Evolutionary conservation across 2,888 invertebrate species (phyloP).

Genomic region (Frankliniella fusca): DNA sequence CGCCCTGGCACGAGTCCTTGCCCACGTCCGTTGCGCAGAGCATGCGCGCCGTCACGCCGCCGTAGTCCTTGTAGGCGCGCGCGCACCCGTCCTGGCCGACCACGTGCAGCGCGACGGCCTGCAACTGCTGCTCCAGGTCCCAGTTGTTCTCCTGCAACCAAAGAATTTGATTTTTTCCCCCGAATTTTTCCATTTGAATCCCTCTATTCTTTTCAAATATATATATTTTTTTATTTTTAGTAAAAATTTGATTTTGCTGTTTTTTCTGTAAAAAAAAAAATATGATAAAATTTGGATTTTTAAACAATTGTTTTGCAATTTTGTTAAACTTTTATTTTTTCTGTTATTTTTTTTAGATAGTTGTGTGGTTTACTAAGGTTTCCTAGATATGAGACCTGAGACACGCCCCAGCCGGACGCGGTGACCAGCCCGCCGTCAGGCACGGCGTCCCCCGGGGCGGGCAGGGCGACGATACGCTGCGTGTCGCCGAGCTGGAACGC

Average conservation of each 20-base stretch:
- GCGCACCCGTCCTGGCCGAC: neutral
- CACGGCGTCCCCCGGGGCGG: neutral
- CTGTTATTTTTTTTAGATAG: neutral
- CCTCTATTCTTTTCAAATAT: no score
- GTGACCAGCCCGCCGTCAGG: neutral
- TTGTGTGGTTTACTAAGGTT: no score
- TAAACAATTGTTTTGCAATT: no score
- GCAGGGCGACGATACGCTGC: neutral
- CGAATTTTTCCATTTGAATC: no score
- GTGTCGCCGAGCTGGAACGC: neutral
- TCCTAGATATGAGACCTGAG: neutral
- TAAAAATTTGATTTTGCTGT: neutral
- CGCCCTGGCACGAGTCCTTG: conserved; percentile 36
- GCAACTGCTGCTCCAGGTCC: conserved; percentile 5
- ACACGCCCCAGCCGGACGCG: conserved; percentile 15
- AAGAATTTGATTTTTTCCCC: neutral
- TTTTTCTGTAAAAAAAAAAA: no score
- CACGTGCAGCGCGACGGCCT: neutral
- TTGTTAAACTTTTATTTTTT: neutral
- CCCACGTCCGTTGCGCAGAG: conserved; percentile 34
- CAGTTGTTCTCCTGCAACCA: conserved; percentile 4
- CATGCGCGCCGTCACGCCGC: conserved; percentile 31
- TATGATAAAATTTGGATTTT: no score
- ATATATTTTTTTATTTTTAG: no score
- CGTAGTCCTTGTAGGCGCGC: conserved; percentile 27